These are phyloP conservation scores for Crotalus adamanteus DNA, from an alignment of 2,797 vertebrate genomes.

Conservation along the genomic window DNA sequence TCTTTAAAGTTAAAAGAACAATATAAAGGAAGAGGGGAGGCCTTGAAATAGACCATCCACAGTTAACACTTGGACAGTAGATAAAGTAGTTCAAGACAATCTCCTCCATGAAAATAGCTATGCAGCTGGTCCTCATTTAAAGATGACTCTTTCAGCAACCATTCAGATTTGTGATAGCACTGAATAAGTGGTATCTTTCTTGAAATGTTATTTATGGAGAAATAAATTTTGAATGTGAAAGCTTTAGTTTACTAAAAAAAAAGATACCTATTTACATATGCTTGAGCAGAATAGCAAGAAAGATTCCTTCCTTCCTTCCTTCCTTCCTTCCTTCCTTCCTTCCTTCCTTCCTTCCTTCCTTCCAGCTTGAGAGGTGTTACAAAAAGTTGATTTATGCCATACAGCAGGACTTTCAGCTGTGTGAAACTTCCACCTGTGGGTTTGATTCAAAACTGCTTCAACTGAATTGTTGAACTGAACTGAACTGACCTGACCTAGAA, in stretches of 20 bases:
- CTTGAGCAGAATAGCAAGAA: conserved; percentile 46
- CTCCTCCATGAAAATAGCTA: neutral
- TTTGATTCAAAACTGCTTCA: neutral
- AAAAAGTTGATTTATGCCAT: conserved; percentile 63
- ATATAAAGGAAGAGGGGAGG: neutral
- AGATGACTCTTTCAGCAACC: neutral
- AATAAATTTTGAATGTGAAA: neutral
- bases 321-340: conserved; percentile 40
- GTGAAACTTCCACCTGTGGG: neutral
- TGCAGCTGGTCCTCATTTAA: neutral
- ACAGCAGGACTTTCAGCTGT: neutral
- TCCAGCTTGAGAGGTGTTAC: conserved; percentile 42
- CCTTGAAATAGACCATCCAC: neutral
- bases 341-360: conserved; percentile 43
- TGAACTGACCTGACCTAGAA: neutral
- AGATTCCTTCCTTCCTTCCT: conserved; percentile 56
- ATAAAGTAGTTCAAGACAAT: neutral
- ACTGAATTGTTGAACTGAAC: neutral
- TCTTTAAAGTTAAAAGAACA: neutral
- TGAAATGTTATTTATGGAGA: neutral
- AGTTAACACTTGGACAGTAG: neutral
- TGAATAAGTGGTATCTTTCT: neutral
- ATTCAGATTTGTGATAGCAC: neutral
- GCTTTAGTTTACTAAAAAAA: conserved; percentile 26
- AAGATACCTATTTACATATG: conserved; percentile 42